These are phyloP conservation scores for Bombus sylvicola DNA, from an alignment of 1,140 invertebrate genomes.

Conservation along the genomic window DNA sequence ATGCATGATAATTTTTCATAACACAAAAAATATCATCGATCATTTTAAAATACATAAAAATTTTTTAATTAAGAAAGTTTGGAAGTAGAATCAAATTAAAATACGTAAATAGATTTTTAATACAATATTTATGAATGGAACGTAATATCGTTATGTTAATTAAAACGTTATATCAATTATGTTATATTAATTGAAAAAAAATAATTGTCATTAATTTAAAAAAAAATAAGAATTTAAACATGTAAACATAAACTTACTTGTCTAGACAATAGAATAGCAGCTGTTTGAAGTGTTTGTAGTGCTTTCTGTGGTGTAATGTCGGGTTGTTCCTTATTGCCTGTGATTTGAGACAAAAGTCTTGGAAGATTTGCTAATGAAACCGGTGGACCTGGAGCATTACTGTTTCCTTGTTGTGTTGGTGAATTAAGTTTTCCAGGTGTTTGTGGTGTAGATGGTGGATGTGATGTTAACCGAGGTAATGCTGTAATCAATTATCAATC, in stretches of 20 bases:
- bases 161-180: too few relatives aligned
- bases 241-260: slow-evolving; percentile 74
- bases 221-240: too few relatives aligned
- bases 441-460: slow-evolving; percentile 81
- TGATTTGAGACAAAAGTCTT: slow-evolving; percentile 83
- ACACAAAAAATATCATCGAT: too few relatives aligned
- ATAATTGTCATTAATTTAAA: too few relatives aligned
- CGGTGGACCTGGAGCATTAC: slow-evolving; percentile 84
- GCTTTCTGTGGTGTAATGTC: slow-evolving; percentile 84
- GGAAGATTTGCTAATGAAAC: slow-evolving; percentile 83
- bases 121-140: background rate
- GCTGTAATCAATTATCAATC: slow-evolving; percentile 74
- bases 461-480: slow-evolving; percentile 87
- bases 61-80: too few relatives aligned
- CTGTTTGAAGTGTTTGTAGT: slow-evolving; percentile 85
- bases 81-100: background rate
- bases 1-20: too few relatives aligned
- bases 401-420: slow-evolving; percentile 80
- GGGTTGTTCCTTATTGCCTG: slow-evolving; percentile 82
- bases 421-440: slow-evolving; percentile 81
- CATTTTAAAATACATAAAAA: too few relatives aligned
- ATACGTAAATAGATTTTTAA: background rate
- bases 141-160: background rate
- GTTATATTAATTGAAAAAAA: too few relatives aligned
- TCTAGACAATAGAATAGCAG: slow-evolving; percentile 83